These are phyloP conservation scores for Bhutanitis thaidina DNA, from an alignment of 2,888 invertebrate species.

Conservation along the genomic window DNA sequence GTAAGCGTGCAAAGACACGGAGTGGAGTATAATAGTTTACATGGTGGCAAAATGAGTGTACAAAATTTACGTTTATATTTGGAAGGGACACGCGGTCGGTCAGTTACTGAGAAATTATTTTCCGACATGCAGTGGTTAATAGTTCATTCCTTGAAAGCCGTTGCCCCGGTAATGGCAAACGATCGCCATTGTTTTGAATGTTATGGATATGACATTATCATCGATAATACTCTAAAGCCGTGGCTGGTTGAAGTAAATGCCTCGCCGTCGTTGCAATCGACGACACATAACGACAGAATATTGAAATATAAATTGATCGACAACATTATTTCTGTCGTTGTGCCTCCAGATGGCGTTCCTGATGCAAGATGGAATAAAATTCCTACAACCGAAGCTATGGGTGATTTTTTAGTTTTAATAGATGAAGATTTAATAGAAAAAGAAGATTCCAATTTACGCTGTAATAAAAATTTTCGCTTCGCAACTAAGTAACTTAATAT, in stretches of 20 bases:
- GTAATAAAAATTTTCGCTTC: constrained; percentile 5
- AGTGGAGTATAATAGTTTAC: constrained; percentile 95
- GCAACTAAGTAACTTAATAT: not conserved
- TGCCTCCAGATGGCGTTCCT: constrained; percentile 93
- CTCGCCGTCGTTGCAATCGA: constrained; percentile 95
- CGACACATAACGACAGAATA: constrained; percentile 95
- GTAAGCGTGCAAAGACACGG: constrained; percentile 99
- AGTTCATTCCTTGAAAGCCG: constrained; percentile 95
- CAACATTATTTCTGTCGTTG: constrained; percentile 93
- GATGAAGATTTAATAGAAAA: constrained; percentile 89
- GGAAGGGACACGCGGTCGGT: constrained; percentile 93
- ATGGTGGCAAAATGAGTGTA: constrained; percentile 96
- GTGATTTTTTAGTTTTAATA: constrained; percentile 90
- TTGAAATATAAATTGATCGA: constrained; percentile 96
- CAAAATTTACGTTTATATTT: constrained; percentile 93
- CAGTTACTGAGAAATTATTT: constrained; percentile 92
- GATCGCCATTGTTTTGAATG: constrained; percentile 96
- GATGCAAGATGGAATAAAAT: constrained; percentile 94
- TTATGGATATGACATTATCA: constrained; percentile 97
- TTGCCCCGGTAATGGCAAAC: constrained; percentile 94
- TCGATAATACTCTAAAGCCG: constrained; percentile 95
- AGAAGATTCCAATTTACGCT: constrained; percentile 15
- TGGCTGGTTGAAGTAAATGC: constrained; percentile 98
- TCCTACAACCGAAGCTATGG: constrained; percentile 86
- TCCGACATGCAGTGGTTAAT: constrained; percentile 94